Conservation (phyloP, 2,113 vertebrate species). For the Cercocebus atys region DNA sequence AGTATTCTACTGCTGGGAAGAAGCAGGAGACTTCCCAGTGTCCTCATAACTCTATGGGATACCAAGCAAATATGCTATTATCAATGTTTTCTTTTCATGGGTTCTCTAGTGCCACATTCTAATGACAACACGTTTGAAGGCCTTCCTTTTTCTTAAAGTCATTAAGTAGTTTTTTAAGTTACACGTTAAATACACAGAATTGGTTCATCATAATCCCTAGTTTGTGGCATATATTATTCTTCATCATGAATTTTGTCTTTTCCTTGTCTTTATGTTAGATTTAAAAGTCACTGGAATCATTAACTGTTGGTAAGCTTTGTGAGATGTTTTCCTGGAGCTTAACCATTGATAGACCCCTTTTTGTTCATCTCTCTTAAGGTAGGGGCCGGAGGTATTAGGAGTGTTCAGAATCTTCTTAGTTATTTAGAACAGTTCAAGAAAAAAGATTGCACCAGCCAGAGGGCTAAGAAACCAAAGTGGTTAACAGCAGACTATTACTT, state of each 20-base stretch:
- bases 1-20: not conserved
- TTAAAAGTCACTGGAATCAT: not conserved
- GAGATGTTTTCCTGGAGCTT: not conserved
- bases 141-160: not conserved
- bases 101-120: not conserved
- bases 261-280: not conserved
- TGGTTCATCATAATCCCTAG: not conserved
- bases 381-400: not conserved
- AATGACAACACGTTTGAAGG: not conserved
- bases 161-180: not conserved
- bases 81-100: not conserved
- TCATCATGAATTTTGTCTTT: not conserved
- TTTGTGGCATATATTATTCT: not conserved
- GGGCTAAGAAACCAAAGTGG: not conserved
- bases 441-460: not conserved
- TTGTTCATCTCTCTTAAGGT: not conserved
- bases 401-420: not conserved
- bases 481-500: not conserved
- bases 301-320: not conserved
- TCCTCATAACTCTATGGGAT: not conserved
- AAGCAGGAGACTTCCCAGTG: not conserved
- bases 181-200: not conserved
- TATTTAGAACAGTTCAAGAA: constrained; percentile 14
- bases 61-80: not conserved
- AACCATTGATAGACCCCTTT: not conserved